Conservation (phyloP, 2,888 invertebrate genomes). For the Mechanitis messenoides region DNA sequence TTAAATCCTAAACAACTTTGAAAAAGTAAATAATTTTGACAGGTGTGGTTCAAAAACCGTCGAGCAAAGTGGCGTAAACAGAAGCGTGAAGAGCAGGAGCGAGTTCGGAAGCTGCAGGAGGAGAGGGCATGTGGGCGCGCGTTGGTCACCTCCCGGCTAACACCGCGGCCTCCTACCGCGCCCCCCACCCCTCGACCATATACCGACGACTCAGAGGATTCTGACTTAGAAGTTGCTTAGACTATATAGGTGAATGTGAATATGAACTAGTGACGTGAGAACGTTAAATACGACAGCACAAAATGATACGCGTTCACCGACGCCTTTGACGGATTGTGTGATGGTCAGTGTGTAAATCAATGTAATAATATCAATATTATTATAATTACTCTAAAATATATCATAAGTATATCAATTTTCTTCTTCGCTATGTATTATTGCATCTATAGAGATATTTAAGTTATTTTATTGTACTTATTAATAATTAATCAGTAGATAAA, state of each 20-base stretch:
- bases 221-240: conserved; percentile 88
- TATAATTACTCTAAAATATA: too few species aligned
- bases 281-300: background rate
- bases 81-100: conserved; percentile 91
- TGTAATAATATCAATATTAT: too few species aligned
- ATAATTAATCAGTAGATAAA: conserved; percentile 15
- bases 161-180: conserved; percentile 37
- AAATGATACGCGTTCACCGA: background rate
- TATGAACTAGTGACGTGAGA: too few species aligned
- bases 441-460: conserved; percentile 26
- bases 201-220: conserved; percentile 84
- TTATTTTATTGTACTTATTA: conserved; percentile 8
- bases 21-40: conserved; percentile 43
- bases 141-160: conserved; percentile 48
- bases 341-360: background rate
- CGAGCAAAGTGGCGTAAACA: conserved; percentile 98
- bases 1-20: background rate
- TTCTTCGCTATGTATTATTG: conserved; percentile 12
- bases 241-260: conserved; percentile 2
- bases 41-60: conserved; percentile 98
- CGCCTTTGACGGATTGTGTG: background rate
- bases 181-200: conserved; percentile 61
- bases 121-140: conserved; percentile 78
- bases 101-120: conserved; percentile 87
- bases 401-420: conserved; percentile 1